phyloP scores from a whole-genome alignment of 2,113 vertebrate species.

The Gavialis gangeticus region DNA sequence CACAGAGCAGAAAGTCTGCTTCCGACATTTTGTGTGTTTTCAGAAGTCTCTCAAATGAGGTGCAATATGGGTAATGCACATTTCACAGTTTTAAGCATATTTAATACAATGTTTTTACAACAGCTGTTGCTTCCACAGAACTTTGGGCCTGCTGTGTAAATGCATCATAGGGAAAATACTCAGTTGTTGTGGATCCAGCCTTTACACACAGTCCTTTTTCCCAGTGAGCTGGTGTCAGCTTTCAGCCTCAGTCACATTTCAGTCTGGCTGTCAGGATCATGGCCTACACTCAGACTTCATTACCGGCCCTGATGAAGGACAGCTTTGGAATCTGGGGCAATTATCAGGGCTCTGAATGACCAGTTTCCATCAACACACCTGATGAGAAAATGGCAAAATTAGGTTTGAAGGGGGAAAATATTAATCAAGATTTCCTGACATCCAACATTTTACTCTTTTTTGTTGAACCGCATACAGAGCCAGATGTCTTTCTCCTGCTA shows the following conservation, averaged over 20 bases:
- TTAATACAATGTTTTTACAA: constrained; percentile 87
- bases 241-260: constrained; percentile 81
- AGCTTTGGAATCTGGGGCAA: constrained; percentile 82
- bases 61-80: constrained; percentile 35
- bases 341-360: constrained; percentile 66
- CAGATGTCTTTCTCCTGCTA: constrained; percentile 76
- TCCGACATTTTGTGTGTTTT: constrained; percentile 47
- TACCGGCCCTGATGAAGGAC: constrained; percentile 84
- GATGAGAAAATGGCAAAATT: constrained; percentile 81
- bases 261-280: constrained; percentile 67
- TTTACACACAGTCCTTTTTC: constrained; percentile 72
- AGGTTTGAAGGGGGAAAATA: constrained; percentile 74
- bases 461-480: constrained; percentile 32
- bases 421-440: constrained; percentile 80
- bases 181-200: constrained; percentile 82
- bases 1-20: constrained; percentile 26
- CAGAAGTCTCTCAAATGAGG: constrained; percentile 47
- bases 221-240: constrained; percentile 82
- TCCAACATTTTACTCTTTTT: constrained; percentile 22
- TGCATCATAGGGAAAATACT: constrained; percentile 79
- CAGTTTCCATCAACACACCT: constrained; percentile 82
- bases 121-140: constrained; percentile 95
- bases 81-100: constrained; percentile 80
- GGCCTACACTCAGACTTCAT: constrained; percentile 82
- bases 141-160: constrained; percentile 87